A percentile compares a stretch with the other conserved stretches of the same genome.
These are phyloP conservation scores for Gerris lacustris DNA, from an alignment of 2,888 invertebrate genomes.

Conservation along the genomic window DNA sequence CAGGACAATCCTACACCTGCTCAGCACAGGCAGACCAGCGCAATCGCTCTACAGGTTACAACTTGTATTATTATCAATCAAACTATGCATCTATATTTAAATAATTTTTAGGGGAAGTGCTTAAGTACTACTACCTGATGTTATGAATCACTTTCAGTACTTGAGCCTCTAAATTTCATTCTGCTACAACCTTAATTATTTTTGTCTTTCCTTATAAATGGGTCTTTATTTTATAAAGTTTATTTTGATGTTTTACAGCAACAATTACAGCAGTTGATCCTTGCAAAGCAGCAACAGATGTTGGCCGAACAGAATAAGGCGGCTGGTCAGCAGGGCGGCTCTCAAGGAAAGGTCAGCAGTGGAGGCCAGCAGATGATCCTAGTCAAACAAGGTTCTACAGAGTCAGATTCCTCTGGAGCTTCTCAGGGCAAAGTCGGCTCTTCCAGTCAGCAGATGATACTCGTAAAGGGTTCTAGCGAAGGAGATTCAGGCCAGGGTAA, in stretches of 20 bases:
- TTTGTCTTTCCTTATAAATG: no score
- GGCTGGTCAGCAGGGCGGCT: neutral
- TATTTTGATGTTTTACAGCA: slow-evolving; percentile 22
- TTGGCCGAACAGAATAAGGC: slow-evolving; percentile 26
- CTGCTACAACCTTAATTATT: no score
- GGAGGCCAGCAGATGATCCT: slow-evolving; percentile 28
- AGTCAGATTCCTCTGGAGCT: slow-evolving; percentile 25
- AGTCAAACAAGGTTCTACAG: slow-evolving; percentile 23
- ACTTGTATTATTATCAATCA: no score
- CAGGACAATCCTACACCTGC: neutral
- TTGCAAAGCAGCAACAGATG: slow-evolving; percentile 28
- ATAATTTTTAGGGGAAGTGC: no score
- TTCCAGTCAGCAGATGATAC: slow-evolving; percentile 27
- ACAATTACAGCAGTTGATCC: slow-evolving; percentile 28
- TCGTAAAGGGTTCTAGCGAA: slow-evolving; percentile 22
- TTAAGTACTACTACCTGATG: no score
- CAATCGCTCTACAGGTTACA: slow-evolving; percentile 11
- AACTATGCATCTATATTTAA: no score
- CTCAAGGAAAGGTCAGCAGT: neutral
- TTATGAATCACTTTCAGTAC: no score
- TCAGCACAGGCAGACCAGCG: slow-evolving; percentile 22
- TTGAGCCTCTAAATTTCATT: no score
- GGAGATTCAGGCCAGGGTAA: neutral
- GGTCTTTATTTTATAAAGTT: no score
- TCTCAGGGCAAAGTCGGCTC: slow-evolving; percentile 19